Conservation (phyloP, 1,140 invertebrate species). For the Trichoplusia ni region DNA sequence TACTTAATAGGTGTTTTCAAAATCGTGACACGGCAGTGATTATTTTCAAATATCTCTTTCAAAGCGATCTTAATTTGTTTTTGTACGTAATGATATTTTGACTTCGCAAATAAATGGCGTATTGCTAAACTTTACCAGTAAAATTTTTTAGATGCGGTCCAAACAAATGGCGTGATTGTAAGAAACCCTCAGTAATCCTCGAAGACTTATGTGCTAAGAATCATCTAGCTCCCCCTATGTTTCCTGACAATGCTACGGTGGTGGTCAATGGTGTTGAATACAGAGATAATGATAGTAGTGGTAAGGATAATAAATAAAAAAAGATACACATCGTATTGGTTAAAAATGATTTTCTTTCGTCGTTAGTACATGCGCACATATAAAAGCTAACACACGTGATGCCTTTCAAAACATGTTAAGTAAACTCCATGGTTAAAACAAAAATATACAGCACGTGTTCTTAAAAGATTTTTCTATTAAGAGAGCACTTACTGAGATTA, state of each 20-base stretch:
- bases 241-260: constrained; percentile 52
- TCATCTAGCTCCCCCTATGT: constrained; percentile 81
- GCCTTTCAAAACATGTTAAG: too few relatives aligned
- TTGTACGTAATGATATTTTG: neutral
- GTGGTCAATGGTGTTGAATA: constrained; percentile 63
- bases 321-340: neutral
- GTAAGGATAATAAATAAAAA: neutral
- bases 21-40: too few relatives aligned
- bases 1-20: too few relatives aligned
- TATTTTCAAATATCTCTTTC: too few relatives aligned
- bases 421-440: too few relatives aligned
- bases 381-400: too few relatives aligned
- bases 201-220: constrained; percentile 86
- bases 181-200: constrained; percentile 89
- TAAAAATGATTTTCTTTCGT: neutral
- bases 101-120: neutral
- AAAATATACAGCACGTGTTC: too few relatives aligned
- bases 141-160: constrained; percentile 83
- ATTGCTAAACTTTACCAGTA: neutral
- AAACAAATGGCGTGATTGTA: constrained; percentile 89
- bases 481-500: too few relatives aligned
- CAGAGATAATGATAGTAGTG: constrained; percentile 50
- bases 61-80: too few relatives aligned
- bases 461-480: too few relatives aligned
- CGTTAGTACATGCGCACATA: too few relatives aligned